These are phyloP conservation scores for Falco punctatus DNA, from an alignment of 2,113 vertebrate genomes.

Conservation along the genomic window DNA sequence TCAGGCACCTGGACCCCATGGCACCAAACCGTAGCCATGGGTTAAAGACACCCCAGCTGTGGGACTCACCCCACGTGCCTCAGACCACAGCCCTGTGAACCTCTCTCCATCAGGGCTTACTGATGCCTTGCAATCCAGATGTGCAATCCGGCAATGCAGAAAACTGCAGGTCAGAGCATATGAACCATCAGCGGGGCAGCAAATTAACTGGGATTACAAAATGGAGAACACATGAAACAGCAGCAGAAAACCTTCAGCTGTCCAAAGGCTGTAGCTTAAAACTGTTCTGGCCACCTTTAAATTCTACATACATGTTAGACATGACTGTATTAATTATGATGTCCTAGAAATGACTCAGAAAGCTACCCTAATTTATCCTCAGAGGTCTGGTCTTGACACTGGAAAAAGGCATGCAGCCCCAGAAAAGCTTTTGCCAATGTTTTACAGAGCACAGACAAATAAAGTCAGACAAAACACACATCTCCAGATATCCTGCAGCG, in stretches of 20 bases:
- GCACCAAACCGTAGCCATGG: not conserved
- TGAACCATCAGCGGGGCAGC: not conserved
- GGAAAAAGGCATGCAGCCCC: not conserved
- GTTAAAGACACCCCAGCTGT: not conserved
- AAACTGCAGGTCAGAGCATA: not conserved
- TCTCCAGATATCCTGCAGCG: not conserved
- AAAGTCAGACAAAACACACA: not conserved
- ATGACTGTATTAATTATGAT: not conserved
- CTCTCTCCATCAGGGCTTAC: not conserved
- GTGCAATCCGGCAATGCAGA: not conserved
- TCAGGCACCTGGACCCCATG: not conserved
- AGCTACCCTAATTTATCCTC: not conserved
- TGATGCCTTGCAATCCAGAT: not conserved
- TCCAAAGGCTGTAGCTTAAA: not conserved
- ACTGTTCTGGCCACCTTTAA: not conserved
- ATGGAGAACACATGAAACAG: not conserved
- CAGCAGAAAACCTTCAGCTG: no score
- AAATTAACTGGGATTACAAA: not conserved
- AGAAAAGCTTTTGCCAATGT: not conserved
- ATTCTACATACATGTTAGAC: no score
- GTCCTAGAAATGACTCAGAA: not conserved
- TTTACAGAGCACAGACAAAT: not conserved
- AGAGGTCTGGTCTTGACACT: not conserved
- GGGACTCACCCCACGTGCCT: not conserved
- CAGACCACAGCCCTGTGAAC: not conserved